Conservation (phyloP, 2,113 vertebrate species). For the Penelope pileata region DNA sequence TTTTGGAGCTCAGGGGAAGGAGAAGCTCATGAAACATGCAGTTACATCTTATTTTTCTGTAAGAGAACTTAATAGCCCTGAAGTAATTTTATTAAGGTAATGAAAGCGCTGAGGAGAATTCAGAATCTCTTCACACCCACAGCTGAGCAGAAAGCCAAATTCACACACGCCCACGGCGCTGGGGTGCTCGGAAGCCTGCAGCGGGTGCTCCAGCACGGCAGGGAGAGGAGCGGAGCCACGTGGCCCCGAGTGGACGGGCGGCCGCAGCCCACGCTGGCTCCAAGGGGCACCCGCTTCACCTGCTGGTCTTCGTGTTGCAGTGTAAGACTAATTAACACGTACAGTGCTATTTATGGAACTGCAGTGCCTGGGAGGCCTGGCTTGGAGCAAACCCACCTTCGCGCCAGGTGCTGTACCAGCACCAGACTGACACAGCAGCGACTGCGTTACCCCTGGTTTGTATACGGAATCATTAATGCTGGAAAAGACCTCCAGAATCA, state of each 20-base stretch:
- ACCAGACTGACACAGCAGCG: fast-evolving
- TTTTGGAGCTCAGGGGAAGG: neutral
- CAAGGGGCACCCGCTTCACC: fast-evolving
- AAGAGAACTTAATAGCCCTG: neutral
- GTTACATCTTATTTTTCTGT: conserved; percentile 2
- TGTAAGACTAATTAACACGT: fast-evolving
- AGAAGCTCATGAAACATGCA: neutral
- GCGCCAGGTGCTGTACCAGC: neutral
- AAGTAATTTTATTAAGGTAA: conserved; percentile 52
- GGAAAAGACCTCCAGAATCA: too few relatives aligned
- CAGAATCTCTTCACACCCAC: conserved; percentile 45
- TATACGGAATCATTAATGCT: too few relatives aligned
- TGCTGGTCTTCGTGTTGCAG: neutral
- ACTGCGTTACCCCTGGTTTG: fast-evolving
- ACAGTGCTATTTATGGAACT: neutral
- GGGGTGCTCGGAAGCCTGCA: neutral
- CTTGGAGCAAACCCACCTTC: neutral
- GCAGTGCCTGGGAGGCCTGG: too few relatives aligned
- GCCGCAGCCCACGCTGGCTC: neutral
- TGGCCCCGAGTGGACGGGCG: fast-evolving
- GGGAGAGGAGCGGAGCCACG: neutral
- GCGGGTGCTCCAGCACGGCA: neutral
- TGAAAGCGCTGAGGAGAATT: conserved; percentile 31
- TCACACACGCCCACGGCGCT: neutral
- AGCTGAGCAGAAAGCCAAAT: neutral